Evolutionary conservation across 2,113 vertebrate species (phyloP).

Genomic region (Rhea americana): DNA sequence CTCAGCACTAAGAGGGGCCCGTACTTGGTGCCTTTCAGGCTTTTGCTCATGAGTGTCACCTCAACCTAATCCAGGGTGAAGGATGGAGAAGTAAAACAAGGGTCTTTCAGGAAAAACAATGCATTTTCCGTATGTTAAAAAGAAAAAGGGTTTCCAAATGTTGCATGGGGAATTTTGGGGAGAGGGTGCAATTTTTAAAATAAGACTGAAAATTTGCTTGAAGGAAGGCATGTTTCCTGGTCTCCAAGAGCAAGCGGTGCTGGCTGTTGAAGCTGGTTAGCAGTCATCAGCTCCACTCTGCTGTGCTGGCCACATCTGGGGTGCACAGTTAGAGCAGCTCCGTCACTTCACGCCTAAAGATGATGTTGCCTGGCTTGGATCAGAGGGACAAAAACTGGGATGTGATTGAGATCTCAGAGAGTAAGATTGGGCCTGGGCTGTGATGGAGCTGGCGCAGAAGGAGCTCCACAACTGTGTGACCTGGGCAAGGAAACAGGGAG

Average conservation of each 20-base stretch:
- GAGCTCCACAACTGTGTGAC: background rate
- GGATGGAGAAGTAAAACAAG: background rate
- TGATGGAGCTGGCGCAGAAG: background rate
- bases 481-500: background rate
- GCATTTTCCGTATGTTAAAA: background rate
- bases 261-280: background rate
- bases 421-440: background rate
- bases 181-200: background rate
- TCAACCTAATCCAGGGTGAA: background rate
- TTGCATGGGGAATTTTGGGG: background rate
- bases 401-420: background rate
- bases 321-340: background rate
- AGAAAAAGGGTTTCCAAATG: background rate
- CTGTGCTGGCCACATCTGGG: background rate
- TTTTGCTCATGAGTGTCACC: background rate
- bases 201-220: background rate
- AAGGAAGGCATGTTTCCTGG: background rate
- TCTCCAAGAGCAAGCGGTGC: background rate
- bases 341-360: fast-evolving
- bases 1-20: background rate
- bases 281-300: background rate
- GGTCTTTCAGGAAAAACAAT: background rate
- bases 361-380: background rate
- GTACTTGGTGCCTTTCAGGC: background rate
- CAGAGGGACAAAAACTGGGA: background rate